Evolutionary conservation across 2,888 invertebrate genomes (phyloP).

Genomic region (Allophyes oxyacanthae): DNA sequence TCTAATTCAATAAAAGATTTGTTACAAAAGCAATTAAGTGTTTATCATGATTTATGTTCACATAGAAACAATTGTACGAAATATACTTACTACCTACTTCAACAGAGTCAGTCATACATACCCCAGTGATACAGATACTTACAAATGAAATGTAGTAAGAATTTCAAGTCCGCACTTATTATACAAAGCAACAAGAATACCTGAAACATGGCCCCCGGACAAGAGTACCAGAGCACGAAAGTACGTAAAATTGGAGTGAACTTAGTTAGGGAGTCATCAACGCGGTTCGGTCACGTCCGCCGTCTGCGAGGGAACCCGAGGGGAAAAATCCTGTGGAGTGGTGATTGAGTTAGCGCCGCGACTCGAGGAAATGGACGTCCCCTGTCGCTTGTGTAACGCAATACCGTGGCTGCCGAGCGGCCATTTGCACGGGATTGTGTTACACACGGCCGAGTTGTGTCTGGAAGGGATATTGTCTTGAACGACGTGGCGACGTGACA

Average conservation of each 20-base stretch:
- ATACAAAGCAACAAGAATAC: slow-evolving; percentile 41
- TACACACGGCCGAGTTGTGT: slow-evolving; percentile 53
- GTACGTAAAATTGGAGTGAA: slow-evolving; percentile 63
- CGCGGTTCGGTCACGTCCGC: slow-evolving; percentile 64
- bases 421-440: slow-evolving; percentile 79
- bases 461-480: slow-evolving; percentile 37
- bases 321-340: slow-evolving; percentile 75
- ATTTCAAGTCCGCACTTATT: slow-evolving; percentile 20
- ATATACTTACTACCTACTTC: too few species aligned
- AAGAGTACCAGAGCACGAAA: slow-evolving; percentile 37
- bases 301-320: slow-evolving; percentile 50
- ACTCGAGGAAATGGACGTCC: slow-evolving; percentile 75
- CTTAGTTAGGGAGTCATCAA: slow-evolving; percentile 69
- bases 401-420: slow-evolving; percentile 69
- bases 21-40: too few species aligned
- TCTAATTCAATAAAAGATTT: too few species aligned
- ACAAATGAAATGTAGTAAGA: slow-evolving; percentile 8
- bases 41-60: too few species aligned
- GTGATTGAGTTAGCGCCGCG: slow-evolving; percentile 83
- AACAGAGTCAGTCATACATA: slow-evolving; percentile 1
- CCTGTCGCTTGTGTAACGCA: slow-evolving; percentile 80
- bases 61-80: too few species aligned
- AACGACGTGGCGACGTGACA: too few species aligned
- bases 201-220: slow-evolving; percentile 33
- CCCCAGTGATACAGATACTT: background rate